Evolutionary conservation across 1,140 invertebrate genomes (phyloP).

Genomic region (Oppia nitens): DNA sequence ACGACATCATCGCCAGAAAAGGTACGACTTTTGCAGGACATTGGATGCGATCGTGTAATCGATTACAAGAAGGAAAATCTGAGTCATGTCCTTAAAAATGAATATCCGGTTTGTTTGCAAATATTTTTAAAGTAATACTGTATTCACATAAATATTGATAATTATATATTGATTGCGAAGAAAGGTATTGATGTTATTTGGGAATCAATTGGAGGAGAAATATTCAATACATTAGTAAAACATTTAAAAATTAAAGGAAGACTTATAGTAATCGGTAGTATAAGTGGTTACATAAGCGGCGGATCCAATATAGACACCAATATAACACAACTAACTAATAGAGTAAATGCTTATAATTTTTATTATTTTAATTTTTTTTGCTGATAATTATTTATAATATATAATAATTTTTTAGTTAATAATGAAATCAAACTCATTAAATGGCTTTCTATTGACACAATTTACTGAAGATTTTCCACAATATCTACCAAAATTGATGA

Average conservation of each 20-base stretch:
- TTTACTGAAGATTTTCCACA: background rate
- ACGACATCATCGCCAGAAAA: constrained; percentile 30
- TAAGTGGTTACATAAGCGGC: constrained; percentile 23
- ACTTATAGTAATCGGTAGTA: constrained; percentile 27
- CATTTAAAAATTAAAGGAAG: constrained; percentile 25
- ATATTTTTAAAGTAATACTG: too few species aligned
- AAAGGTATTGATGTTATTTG: constrained; percentile 31
- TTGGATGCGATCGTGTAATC: constrained; percentile 29
- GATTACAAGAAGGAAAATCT: constrained; percentile 30
- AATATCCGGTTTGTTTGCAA: constrained; percentile 26
- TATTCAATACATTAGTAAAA: constrained; percentile 24
- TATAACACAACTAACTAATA: constrained; percentile 1
- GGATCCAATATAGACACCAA: constrained; percentile 1
- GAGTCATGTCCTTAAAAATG: constrained; percentile 27
- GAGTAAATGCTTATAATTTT: constrained; percentile 3
- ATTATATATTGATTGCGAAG: constrained; percentile 16
- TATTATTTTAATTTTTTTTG: too few species aligned
- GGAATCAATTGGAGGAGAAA: constrained; percentile 30
- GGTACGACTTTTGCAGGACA: constrained; percentile 26
- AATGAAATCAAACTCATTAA: constrained; percentile 7
- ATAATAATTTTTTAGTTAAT: background rate
- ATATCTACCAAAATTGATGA: constrained; percentile 3
- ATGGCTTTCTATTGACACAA: background rate
- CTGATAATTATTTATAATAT: too few species aligned
- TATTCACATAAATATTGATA: too few species aligned